Conservation (phyloP, 2,888 invertebrate genomes). For the Callyntrura guangdongensis region DNA sequence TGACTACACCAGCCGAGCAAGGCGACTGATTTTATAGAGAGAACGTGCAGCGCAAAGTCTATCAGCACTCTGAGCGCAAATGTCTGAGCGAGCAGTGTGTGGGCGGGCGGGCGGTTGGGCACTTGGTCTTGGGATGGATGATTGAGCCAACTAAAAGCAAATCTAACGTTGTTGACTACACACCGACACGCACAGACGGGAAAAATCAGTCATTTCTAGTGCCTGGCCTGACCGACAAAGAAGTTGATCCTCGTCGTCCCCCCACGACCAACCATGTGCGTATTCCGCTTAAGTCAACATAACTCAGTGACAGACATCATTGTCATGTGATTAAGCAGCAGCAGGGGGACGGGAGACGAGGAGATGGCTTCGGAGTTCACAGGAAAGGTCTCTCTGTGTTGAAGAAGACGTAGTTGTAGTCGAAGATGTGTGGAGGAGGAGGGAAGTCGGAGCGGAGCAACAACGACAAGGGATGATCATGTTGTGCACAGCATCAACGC, state of each 20-base stretch:
- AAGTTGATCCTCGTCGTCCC: constrained; percentile 64
- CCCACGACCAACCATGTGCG: background rate
- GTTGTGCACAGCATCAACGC: constrained; percentile 66
- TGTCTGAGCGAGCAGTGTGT: constrained; percentile 5
- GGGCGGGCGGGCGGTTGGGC: constrained; percentile 20
- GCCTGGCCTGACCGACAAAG: constrained; percentile 48
- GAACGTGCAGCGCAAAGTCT: constrained; percentile 37
- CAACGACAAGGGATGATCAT: constrained; percentile 68
- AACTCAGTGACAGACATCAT: constrained; percentile 52
- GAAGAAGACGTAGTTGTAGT: constrained; percentile 57
- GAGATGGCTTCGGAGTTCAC: constrained; percentile 74
- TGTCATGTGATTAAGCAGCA: constrained; percentile 48
- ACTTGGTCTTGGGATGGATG: constrained; percentile 25
- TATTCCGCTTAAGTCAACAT: constrained; percentile 6
- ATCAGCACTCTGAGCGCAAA: constrained; percentile 13
- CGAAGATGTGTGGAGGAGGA: constrained; percentile 61
- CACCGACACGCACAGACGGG: constrained; percentile 30
- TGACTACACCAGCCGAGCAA: constrained; percentile 57
- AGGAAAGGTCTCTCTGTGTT: constrained; percentile 74
- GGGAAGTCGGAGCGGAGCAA: constrained; percentile 69
- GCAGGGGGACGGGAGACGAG: constrained; percentile 67
- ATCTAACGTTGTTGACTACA: constrained; percentile 43
- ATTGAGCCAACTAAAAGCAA: constrained; percentile 49
- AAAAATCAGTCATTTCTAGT: constrained; percentile 26
- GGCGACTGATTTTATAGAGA: constrained; percentile 22